These are phyloP conservation scores for Sarcophaga caerulescens DNA, from an alignment of 2,888 invertebrate genomes.

Conservation along the genomic window DNA sequence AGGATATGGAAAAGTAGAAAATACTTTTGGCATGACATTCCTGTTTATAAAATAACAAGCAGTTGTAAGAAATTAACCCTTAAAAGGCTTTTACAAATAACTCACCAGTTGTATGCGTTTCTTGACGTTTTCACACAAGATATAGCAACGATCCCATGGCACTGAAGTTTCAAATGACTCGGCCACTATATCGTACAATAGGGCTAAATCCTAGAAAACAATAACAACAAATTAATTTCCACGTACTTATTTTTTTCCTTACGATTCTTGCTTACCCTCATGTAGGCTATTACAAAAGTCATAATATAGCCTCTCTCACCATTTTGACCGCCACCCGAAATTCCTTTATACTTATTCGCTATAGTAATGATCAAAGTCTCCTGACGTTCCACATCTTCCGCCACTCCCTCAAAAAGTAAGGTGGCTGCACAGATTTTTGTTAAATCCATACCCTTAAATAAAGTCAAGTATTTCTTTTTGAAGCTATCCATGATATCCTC, in stretches of 20 bases:
- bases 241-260: neutral
- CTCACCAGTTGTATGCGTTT: conserved; percentile 85
- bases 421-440: conserved; percentile 94
- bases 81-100: neutral
- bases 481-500: conserved; percentile 87
- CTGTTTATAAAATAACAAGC: conserved; percentile 65
- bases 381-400: conserved; percentile 87
- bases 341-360: conserved; percentile 88
- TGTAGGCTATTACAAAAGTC: conserved; percentile 98
- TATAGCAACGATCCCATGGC: conserved; percentile 94
- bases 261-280: conserved; percentile 86
- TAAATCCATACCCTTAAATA: conserved; percentile 92
- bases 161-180: conserved; percentile 99
- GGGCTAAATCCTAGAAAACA: conserved; percentile 90
- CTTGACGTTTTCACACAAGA: conserved; percentile 95
- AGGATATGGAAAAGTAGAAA: conserved; percentile 86
- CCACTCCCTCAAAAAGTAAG: conserved; percentile 93
- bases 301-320: conserved; percentile 97
- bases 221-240: conserved; percentile 15
- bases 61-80: neutral
- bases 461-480: conserved; percentile 93
- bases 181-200: conserved; percentile 93
- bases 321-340: conserved; percentile 95
- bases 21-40: conserved; percentile 85
- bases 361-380: conserved; percentile 91